Evolutionary conservation across 2,113 vertebrate genomes (phyloP), one percentile per base, ranked within the genome.

Genomic region (Hiodon tergisus): DNA sequence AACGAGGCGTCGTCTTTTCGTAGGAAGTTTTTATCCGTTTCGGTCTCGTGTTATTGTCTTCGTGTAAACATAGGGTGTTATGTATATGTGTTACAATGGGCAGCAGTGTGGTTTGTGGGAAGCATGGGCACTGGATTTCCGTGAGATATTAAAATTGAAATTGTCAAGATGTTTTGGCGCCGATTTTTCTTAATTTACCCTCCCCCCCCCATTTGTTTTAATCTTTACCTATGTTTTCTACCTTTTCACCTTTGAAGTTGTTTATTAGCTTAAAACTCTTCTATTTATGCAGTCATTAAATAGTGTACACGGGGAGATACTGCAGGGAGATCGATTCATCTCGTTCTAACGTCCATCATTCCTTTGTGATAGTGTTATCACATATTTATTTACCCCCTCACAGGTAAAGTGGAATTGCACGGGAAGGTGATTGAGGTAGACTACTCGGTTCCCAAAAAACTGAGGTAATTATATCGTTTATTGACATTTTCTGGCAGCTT

Each of bases 361-460:
- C 63, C 65, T 62, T 54, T 47, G 75, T 78, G 69, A 48, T 54
- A 66, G 52, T 58, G 70, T 72, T 66, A 66, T 59, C 53, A 66
- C n/a, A 59, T 67, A 59, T 72, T 17, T 77, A 67, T 81, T 85
- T 88, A 86, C 80, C 85, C 81, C 31, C 31, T 79, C 82, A 88
- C 89, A 96, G 95, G 94, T 90, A 95, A 95, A 93, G 94, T 88
- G 83, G 94, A 96, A 86, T 91, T 95, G 85, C 93, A 95, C 89
- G 95, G 95, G 84, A 94, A 95, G 92, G 93, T 95, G 92, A 94
- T 98, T 91, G 94, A 95, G 88, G 94, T 95, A 86, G 94, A 97
- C 91, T 96, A 95, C 83, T 96, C 94, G 75, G 94, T 95, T 86
- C 94, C 94, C 77, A 96, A 94, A 93, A 96, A 96, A 85, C 92